These are phyloP conservation scores for Dromiciops gliroides DNA, from an alignment of 2,113 vertebrate genomes.

Conservation along the genomic window DNA sequence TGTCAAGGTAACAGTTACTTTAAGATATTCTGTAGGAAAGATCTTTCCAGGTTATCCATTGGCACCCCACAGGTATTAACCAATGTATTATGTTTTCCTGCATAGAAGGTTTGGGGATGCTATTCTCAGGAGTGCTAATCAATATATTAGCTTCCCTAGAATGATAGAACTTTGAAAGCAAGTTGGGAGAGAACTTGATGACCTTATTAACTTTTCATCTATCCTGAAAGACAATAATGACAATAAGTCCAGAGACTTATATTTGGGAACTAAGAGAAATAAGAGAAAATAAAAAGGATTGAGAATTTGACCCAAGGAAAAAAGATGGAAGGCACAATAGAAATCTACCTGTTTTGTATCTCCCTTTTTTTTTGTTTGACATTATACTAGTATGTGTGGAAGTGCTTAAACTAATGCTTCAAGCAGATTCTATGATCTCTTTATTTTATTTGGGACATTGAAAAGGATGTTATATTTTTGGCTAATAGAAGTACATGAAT, in stretches of 20 bases:
- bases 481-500: neutral
- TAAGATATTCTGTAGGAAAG: neutral
- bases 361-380: neutral
- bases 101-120: neutral
- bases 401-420: neutral
- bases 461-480: neutral
- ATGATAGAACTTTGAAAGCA: neutral
- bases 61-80: neutral
- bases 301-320: neutral
- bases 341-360: slow-evolving; percentile 8
- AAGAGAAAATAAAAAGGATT: neutral
- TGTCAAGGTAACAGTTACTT: slow-evolving; percentile 26
- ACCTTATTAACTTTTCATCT: slow-evolving; percentile 49
- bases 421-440: neutral
- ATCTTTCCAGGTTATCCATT: neutral
- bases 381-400: neutral
- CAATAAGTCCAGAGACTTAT: slow-evolving; percentile 15
- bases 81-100: neutral
- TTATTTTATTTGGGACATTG: neutral
- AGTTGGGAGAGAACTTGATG: neutral
- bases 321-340: neutral
- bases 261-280: neutral
- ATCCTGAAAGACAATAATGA: slow-evolving; percentile 22
- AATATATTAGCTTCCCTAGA: slow-evolving; percentile 12
- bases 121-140: slow-evolving; percentile 12